phyloP scores from a whole-genome alignment of 2,797 vertebrate genomes.

The Tolypeutes matacus region DNA sequence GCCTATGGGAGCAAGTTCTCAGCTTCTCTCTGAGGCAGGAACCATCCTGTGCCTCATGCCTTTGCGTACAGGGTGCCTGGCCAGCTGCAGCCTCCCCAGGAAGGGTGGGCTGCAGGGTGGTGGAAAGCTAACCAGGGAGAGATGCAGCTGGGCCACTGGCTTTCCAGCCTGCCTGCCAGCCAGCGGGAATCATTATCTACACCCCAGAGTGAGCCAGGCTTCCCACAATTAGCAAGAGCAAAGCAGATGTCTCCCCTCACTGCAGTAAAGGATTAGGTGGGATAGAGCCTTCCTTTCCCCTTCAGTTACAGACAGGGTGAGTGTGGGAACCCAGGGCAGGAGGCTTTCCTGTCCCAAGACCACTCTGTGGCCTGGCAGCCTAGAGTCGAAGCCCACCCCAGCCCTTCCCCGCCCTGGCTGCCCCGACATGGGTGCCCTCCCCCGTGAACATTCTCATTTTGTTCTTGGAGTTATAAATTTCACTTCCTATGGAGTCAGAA shows the following conservation, averaged over 20 bases:
- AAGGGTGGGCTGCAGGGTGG: background rate
- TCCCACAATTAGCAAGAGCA: slow-evolving; percentile 78
- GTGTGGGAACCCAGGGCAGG: rapidly evolving
- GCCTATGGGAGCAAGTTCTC: background rate
- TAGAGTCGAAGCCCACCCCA: background rate
- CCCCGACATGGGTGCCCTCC: background rate
- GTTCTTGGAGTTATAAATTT: background rate
- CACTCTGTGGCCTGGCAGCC: too few relatives aligned
- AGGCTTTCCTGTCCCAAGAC: background rate
- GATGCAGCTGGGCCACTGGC: background rate
- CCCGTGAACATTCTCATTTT: background rate
- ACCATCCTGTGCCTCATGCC: background rate
- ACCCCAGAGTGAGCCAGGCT: background rate
- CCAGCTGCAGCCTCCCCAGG: slow-evolving; percentile 35
- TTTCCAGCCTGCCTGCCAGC: slow-evolving; percentile 22
- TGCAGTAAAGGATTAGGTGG: slow-evolving; percentile 72
- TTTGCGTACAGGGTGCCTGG: background rate
- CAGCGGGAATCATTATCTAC: background rate
- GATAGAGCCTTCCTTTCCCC: slow-evolving; percentile 54
- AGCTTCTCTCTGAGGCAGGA: background rate
- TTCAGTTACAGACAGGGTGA: slow-evolving; percentile 59
- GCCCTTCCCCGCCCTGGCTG: background rate
- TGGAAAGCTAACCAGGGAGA: background rate
- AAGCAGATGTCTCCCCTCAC: slow-evolving; percentile 82
- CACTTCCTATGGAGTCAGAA: background rate